These are phyloP conservation scores for Gila robusta DNA, from an alignment of 2,797 vertebrate species.

Conservation along the genomic window DNA sequence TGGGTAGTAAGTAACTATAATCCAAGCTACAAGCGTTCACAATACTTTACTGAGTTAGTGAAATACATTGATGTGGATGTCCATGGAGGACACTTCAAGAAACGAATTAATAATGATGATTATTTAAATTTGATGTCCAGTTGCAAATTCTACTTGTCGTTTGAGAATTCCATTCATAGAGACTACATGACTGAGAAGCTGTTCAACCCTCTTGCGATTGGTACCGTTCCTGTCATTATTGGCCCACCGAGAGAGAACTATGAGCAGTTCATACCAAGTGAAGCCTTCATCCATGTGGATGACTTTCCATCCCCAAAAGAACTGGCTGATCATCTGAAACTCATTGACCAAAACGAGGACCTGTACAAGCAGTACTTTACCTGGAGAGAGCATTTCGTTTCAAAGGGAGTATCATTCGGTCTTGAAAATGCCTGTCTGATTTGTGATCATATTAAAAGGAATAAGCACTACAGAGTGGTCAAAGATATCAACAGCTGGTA, in stretches of 20 bases:
- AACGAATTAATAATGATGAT: not conserved
- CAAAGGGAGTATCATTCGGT: rapidly evolving
- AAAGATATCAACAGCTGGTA: conserved; percentile 12
- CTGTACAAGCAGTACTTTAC: not conserved
- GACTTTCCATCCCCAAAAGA: conserved; percentile 20
- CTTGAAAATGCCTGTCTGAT: not conserved
- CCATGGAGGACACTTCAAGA: conserved; percentile 5
- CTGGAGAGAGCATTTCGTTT: conserved; percentile 12
- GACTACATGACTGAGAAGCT: conserved; percentile 31
- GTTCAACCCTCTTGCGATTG: not conserved
- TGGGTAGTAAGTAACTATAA: conserved; percentile 52
- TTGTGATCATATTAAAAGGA: not conserved
- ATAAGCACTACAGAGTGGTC: not conserved
- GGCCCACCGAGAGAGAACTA: conserved; percentile 23
- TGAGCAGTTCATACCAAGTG: conserved; percentile 1
- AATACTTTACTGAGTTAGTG: not conserved
- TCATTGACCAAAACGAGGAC: not conserved
- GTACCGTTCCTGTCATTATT: conserved; percentile 9
- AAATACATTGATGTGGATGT: not conserved
- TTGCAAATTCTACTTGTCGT: conserved; percentile 39
- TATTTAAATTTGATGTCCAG: not conserved
- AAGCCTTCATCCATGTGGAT: conserved; percentile 29
- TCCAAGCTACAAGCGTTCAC: not conserved
- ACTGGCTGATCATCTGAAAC: conserved; percentile 18
- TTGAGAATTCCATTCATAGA: conserved; percentile 39